Conservation (phyloP, 2,888 invertebrate species). For the Mycalesis mineus region DNA sequence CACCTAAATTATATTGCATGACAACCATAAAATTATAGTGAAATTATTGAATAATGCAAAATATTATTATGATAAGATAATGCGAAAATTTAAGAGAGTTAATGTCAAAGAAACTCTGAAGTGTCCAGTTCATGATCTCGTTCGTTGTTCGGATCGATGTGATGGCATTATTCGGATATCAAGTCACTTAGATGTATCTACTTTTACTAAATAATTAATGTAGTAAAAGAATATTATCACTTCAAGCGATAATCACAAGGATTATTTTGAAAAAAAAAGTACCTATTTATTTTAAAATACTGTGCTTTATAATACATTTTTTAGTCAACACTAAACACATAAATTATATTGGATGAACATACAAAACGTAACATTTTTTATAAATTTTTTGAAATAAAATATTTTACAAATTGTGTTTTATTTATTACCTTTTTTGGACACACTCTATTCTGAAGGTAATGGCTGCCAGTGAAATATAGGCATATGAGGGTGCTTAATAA, state of each 20-base stretch:
- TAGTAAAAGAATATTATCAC: background rate
- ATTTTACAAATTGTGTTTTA: slow-evolving; percentile 56
- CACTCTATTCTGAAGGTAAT: too few relatives aligned
- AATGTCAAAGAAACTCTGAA: background rate
- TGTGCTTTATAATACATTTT: background rate
- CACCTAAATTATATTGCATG: background rate
- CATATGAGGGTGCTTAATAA: too few relatives aligned
- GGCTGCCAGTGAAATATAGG: too few relatives aligned
- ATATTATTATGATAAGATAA: background rate
- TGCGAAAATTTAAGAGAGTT: background rate
- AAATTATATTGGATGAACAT: background rate
- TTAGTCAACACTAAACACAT: background rate
- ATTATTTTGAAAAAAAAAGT: too few relatives aligned
- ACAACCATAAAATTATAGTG: background rate
- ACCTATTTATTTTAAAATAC: background rate
- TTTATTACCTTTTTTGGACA: slow-evolving; percentile 38
- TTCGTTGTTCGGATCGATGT: too few relatives aligned
- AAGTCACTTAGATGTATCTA: background rate
- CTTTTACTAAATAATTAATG: background rate
- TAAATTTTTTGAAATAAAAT: slow-evolving; percentile 56
- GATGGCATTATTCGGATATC: background rate
- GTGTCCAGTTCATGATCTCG: too few relatives aligned
- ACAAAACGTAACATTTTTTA: slow-evolving; percentile 28
- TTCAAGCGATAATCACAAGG: background rate
- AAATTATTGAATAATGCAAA: background rate